phyloP scores from a whole-genome alignment of 2,888 invertebrate species.

The Fragum fragum region DNA sequence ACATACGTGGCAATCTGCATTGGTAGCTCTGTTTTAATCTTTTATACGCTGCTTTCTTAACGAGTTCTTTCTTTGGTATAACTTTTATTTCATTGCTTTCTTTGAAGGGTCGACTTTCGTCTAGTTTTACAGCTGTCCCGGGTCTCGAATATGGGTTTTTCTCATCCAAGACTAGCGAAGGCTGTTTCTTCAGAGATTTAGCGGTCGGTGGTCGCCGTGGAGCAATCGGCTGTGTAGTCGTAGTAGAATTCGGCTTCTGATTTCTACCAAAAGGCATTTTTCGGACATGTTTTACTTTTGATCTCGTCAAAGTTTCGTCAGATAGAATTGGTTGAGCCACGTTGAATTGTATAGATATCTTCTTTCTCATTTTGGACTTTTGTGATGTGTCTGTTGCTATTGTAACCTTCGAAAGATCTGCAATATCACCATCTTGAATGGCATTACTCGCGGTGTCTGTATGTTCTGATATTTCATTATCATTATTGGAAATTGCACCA shows the following conservation, averaged over 20 bases:
- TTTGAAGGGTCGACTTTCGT: not conserved
- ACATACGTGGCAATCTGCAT: slow-evolving; percentile 1
- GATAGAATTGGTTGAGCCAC: not conserved
- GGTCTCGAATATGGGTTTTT: not conserved
- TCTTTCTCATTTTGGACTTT: slow-evolving; percentile 1
- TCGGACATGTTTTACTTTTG: not conserved
- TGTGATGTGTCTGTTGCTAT: not conserved
- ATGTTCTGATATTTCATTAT: not conserved
- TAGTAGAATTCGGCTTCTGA: not conserved
- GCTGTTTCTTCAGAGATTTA: not conserved
- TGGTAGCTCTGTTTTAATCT: not conserved
- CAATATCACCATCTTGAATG: not conserved
- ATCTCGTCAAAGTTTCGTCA: not conserved
- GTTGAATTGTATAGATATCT: slow-evolving; percentile 12
- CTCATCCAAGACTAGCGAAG: not conserved
- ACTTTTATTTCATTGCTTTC: not conserved
- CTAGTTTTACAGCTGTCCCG: not conserved
- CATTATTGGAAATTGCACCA: not conserved
- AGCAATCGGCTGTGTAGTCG: not conserved
- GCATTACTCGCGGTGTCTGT: not conserved
- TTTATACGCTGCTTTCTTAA: slow-evolving; percentile 1
- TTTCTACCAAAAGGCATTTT: not conserved
- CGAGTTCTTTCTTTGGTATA: not conserved
- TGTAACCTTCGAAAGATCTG: not conserved
- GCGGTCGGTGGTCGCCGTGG: too few relatives aligned